Base-by-base conservation (phyloP, 1,140 invertebrate species). In the Caenorhabditis briggsae region DNA sequence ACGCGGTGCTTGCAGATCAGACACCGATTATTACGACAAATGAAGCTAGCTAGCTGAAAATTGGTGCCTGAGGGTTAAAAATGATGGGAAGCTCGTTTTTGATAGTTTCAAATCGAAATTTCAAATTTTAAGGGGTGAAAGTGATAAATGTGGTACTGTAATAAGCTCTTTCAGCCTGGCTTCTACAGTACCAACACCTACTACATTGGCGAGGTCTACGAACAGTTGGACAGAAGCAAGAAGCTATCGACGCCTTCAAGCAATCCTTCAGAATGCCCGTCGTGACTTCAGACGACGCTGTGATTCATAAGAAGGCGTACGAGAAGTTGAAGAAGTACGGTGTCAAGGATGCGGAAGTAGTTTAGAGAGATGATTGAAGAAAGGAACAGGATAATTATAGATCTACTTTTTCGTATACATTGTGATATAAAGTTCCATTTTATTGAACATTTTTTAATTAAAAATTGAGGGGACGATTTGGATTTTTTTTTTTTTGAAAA, bases 181-280 rank as follows among this genome's bases (percentile, higher is more conserved):
- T 92, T 92, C 87, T 92, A 91, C 85, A 90, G 89, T 25, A 86
- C 90, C 2, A 92, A 92, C 82, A 89, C 83, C 25, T 92, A 83
- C 84, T 92, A 92, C 83, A 83, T 92, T 53, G 91, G 88, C 8
- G 90, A 90, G 56, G 82, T 85, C 9, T 91, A 89, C 43, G 90
- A 92, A 53, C 64, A 84, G 23, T 91, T 33, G 90, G 91, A 3
- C 74, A 82, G 33, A 82, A 85, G 33, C 87, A 90, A 8, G 84
- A 91, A 48, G 91, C 91, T 2, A 41, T 90, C 14, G 82, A 88
- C 23, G 64, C 87, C n/a, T 92, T 90, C 90, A 90, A 89, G 59
- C 59, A 84, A 59, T 88, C 90, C 16, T 92, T 92, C 59, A 48
- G 58, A n/a, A 86, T 87, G 53, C 90, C 91, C 12, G 87, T 92